phyloP scores from a whole-genome alignment of 2,113 vertebrate species.

The Vulpes vulpes region DNA sequence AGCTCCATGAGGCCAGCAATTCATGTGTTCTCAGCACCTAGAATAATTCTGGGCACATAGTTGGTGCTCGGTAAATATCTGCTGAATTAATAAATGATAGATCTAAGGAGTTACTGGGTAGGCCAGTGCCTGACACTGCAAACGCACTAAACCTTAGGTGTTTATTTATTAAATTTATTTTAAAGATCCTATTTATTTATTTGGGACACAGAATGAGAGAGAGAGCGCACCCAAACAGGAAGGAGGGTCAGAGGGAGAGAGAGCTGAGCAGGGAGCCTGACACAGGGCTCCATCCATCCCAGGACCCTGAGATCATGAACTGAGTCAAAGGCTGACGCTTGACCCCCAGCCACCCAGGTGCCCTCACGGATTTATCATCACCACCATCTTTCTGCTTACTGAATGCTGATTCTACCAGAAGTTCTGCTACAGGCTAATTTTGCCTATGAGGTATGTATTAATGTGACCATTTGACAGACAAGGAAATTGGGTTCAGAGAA shows the following conservation, averaged over 20 bases:
- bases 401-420: not conserved
- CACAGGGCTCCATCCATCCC: not conserved
- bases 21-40: not conserved
- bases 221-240: not conserved
- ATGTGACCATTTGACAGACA: not conserved
- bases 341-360: not conserved
- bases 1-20: not conserved
- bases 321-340: not conserved
- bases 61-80: not conserved
- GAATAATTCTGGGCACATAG: not conserved
- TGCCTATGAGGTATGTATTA: not conserved
- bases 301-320: not conserved
- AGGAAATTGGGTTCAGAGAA: not conserved
- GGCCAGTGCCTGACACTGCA: not conserved
- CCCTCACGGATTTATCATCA: not conserved
- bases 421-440: not conserved
- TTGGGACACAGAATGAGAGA: not conserved
- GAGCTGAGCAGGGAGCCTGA: not conserved
- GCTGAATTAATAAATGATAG: not conserved
- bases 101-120: not conserved
- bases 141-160: not conserved
- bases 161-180: not conserved
- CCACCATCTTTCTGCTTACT: not conserved
- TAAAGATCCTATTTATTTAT: not conserved
- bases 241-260: not conserved